Evolutionary conservation across 2,797 vertebrate species (phyloP).

Genomic region (Argya squamiceps): DNA sequence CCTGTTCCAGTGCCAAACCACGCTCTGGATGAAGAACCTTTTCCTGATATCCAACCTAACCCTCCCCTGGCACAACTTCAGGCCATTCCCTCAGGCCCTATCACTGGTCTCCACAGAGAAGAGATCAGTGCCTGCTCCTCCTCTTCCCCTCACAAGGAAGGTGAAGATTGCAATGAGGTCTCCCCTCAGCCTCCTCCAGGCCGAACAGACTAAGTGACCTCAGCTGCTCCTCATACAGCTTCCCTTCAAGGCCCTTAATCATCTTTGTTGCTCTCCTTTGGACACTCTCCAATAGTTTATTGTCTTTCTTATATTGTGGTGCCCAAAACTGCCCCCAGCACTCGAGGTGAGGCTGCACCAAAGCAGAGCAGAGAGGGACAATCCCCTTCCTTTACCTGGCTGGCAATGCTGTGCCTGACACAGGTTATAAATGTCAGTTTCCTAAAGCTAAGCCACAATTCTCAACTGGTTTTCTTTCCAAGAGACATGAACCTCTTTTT

Average conservation of each 20-base stretch:
- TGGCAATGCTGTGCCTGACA: not conserved
- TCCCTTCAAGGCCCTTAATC: not conserved
- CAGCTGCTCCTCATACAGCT: fast-evolving
- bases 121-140: not conserved
- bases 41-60: fast-evolving
- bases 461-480: not conserved
- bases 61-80: not conserved
- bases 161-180: fast-evolving
- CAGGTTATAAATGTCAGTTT: conserved; percentile 3
- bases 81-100: fast-evolving
- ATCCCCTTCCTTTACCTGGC: not conserved
- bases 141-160: fast-evolving
- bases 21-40: not conserved
- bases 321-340: fast-evolving
- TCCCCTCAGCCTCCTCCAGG: not conserved
- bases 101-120: not conserved
- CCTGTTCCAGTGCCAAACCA: too few relatives aligned
- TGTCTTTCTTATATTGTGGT: not conserved
- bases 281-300: fast-evolving
- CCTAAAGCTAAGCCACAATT: not conserved
- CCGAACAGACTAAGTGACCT: not conserved
- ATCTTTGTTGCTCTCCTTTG: not conserved
- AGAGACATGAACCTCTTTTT: not conserved
- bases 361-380: not conserved
- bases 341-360: fast-evolving